phyloP scores from a whole-genome alignment of 2,888 invertebrate species.

The Parapristionchus giblindavisi region DNA sequence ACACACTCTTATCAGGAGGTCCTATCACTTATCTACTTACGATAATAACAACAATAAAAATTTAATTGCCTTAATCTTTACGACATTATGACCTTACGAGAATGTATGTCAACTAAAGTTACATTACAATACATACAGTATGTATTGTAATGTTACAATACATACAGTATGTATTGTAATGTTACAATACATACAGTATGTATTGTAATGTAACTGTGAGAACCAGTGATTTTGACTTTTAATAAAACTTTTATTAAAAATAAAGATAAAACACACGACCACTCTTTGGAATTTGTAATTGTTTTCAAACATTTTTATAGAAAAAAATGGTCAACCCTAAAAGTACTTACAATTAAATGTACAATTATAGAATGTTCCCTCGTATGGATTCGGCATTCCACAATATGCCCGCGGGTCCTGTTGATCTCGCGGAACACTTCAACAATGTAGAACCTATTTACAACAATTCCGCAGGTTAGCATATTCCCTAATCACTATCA shows the following conservation, averaged over 20 bases:
- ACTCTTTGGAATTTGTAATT: too few relatives aligned
- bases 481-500: not conserved
- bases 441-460: conserved; percentile 86
- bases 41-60: too few relatives aligned
- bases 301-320: too few relatives aligned
- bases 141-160: too few relatives aligned
- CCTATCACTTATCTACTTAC: not conserved
- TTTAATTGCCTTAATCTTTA: too few relatives aligned
- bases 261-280: too few relatives aligned
- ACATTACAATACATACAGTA: too few relatives aligned
- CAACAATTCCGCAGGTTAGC: conserved; percentile 49
- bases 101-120: too few relatives aligned
- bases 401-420: conserved; percentile 53
- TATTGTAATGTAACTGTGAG: too few relatives aligned
- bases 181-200: not conserved
- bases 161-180: not conserved
- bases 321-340: not conserved
- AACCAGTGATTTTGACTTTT: too few relatives aligned
- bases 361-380: conserved; percentile 52
- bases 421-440: conserved; percentile 83
- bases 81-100: too few relatives aligned
- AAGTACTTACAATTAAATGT: not conserved
- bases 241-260: too few relatives aligned
- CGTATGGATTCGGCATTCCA: conserved; percentile 53
- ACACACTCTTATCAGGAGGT: conserved; percentile 45